Evolutionary conservation across 2,113 vertebrate genomes (phyloP), one percentile per base, ranked within the genome.

Genomic region (Odontophorus gujanensis): DNA sequence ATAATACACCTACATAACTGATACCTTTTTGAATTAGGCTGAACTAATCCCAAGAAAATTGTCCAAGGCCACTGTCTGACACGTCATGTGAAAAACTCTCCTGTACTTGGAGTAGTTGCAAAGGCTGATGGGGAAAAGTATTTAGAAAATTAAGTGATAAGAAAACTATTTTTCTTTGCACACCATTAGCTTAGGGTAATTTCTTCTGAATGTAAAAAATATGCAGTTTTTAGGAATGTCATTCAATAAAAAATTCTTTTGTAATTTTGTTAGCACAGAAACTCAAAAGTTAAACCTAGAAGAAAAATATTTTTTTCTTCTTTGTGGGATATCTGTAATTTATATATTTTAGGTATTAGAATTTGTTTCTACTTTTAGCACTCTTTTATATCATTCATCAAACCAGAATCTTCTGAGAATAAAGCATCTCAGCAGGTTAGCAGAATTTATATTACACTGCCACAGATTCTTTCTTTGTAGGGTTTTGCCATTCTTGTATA

Each of bases 341-440:
- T 12, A 81, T 81, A 53, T n/a, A 45, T 62, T 79, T 90, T 53
- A 66, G 7, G 32, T 48, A 48, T 67, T 81, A 66, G 28, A 75
- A 85, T 5, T 45, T 42, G 16, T 30, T 90, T 85, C 42, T 85
- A 58, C 85, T 93, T 94, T 90, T 79, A 90, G 53, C 36, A 45
- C 5, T 45, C 15, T 28, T 50, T 91, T 76, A 22, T 42, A 36
- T 59, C 24, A 78, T 72, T 90, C 69, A 53, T 76, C n/a, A 62
- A 17, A 43, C 10, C 28, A 51, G 58, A 85, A 57, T 68, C 55
- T 87, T 92, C 66, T 34, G 40, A 81, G 58, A 93, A 85, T 81
- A 85, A 87, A 91, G 91, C 53, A 67, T 85, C 81, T 74, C 63
- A 80, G 81, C 63, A 74, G 67, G 71, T 85, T 93, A 94, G 48